These are phyloP conservation scores for Euglossa dilemma DNA, from an alignment of 1,140 invertebrate species.

Conservation along the genomic window DNA sequence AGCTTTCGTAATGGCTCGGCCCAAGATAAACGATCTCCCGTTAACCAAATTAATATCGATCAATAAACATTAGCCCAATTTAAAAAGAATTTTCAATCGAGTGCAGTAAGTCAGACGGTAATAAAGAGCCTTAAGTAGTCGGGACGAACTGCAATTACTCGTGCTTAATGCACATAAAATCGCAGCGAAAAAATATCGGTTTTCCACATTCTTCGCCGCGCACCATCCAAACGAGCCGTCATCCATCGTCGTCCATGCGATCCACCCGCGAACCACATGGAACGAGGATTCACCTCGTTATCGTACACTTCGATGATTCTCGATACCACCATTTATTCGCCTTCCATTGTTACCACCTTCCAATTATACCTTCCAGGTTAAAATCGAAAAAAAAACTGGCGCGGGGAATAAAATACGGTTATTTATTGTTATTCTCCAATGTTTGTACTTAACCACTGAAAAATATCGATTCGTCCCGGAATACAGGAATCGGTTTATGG, in stretches of 20 bases:
- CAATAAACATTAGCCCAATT: background rate
- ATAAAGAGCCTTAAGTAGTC: background rate
- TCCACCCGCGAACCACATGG: background rate
- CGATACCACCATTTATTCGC: background rate
- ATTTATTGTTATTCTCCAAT: no score
- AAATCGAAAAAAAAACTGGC: no score
- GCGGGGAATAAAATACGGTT: no score
- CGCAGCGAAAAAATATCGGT: background rate
- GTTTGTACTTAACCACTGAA: no score
- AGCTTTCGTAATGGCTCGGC: background rate
- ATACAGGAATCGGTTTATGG: no score
- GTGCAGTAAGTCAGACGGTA: background rate
- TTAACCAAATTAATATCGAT: background rate
- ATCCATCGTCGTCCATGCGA: background rate
- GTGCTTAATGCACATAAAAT: background rate
- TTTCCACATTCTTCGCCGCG: background rate
- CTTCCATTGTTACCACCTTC: background rate
- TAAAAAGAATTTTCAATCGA: background rate
- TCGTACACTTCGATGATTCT: background rate
- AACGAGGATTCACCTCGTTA: background rate
- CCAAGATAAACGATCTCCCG: background rate
- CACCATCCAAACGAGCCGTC: background rate
- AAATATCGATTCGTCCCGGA: no score
- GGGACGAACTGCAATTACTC: slow-evolving; percentile 1
- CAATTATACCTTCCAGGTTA: no score